Evolutionary conservation across 92 coral and sea anemone genomes (phyloP).

Genomic region (Desmophyllum pertusum): DNA sequence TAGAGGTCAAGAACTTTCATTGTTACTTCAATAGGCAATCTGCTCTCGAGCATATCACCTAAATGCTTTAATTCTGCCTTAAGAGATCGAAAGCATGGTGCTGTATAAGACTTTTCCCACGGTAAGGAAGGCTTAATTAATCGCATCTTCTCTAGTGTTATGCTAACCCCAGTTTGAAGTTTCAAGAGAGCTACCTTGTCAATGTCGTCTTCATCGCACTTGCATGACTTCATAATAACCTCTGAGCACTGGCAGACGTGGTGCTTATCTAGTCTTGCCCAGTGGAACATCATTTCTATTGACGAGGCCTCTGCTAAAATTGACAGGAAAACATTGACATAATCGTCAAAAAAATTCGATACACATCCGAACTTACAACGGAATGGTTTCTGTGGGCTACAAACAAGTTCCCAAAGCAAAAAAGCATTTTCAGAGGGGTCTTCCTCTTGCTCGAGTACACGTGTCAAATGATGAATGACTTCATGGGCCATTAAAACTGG

Average conservation of each 20-base stretch:
- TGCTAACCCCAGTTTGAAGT: neutral
- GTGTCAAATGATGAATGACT: neutral
- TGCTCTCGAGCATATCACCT: constrained; percentile 20
- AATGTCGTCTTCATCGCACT: constrained; percentile 11
- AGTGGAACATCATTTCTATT: constrained; percentile 18
- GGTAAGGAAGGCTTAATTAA: neutral
- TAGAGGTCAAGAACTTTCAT: constrained; percentile 9
- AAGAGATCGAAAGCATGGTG: neutral
- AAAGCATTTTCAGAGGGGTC: neutral
- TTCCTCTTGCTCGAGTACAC: neutral
- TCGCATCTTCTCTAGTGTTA: neutral
- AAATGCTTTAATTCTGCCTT: constrained; percentile 4
- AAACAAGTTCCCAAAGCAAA: neutral
- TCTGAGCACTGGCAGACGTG: constrained; percentile 47
- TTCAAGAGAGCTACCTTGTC: neutral
- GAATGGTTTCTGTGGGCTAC: no score
- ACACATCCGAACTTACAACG: no score
- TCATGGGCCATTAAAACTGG: neutral
- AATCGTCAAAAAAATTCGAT: constrained; percentile 6
- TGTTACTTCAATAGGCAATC: constrained; percentile 7
- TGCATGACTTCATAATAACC: constrained; percentile 37
- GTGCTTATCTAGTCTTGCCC: constrained; percentile 18
- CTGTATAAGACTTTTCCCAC: neutral
- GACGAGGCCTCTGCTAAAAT: constrained; percentile 18
- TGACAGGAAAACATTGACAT: constrained; percentile 13